phyloP scores from a whole-genome alignment of 1,140 invertebrate genomes.

The Belonocnema kinseyi region DNA sequence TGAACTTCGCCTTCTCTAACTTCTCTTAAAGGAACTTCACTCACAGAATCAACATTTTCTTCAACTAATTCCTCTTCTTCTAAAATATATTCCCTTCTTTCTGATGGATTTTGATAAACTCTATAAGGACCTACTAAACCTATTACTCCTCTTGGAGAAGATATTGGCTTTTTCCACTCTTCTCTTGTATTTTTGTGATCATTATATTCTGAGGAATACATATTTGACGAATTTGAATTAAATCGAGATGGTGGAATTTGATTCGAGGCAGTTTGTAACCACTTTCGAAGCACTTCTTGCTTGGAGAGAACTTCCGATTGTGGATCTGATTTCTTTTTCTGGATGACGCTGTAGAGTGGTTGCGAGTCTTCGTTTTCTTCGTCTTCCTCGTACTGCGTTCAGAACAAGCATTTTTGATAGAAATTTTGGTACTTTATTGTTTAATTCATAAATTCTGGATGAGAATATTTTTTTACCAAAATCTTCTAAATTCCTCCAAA shows the following conservation, averaged over 20 bases:
- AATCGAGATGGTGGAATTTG: background rate
- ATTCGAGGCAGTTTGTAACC: slow-evolving; percentile 51
- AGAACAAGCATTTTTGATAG: too few relatives aligned
- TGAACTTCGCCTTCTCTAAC: slow-evolving; percentile 15
- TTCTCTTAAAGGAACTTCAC: slow-evolving; percentile 41
- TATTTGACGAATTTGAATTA: background rate
- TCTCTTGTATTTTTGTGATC: background rate
- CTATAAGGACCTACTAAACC: slow-evolving; percentile 64
- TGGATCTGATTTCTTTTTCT: slow-evolving; percentile 40
- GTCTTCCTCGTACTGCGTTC: too few relatives aligned
- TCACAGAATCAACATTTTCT: slow-evolving; percentile 54
- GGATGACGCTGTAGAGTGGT: slow-evolving; percentile 63
- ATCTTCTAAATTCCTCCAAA: too few relatives aligned
- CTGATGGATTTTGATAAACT: slow-evolving; percentile 55
- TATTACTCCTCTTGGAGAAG: slow-evolving; percentile 59
- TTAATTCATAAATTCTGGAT: too few relatives aligned
- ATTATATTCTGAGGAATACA: background rate
- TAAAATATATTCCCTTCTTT: slow-evolving; percentile 60
- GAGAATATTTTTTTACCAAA: too few relatives aligned
- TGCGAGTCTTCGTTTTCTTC: slow-evolving; percentile 47
- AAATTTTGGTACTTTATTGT: too few relatives aligned
- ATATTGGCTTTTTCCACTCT: background rate
- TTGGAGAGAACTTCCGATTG: slow-evolving; percentile 40
- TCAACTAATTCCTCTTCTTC: slow-evolving; percentile 65
- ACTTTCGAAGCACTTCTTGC: slow-evolving; percentile 55